Conservation (phyloP, 2,888 invertebrate species). For the Caenorhabditis sulstoni region DNA sequence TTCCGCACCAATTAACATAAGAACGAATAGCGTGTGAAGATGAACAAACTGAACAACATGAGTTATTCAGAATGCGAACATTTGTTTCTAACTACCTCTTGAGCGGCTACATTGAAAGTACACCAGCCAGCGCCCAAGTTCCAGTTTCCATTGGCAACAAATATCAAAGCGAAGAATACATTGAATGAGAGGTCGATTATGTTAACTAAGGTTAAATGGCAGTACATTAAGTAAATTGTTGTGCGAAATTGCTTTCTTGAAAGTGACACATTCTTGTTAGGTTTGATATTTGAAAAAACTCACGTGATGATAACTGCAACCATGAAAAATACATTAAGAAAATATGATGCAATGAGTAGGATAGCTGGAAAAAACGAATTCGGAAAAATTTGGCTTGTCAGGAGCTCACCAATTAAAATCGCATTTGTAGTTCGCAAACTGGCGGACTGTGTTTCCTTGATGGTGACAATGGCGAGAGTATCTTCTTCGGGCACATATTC, state of each 20-base stretch:
- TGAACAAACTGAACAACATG: conserved; percentile 75
- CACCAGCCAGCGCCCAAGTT: conserved; percentile 71
- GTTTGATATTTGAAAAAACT: conserved; percentile 24
- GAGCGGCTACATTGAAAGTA: conserved; percentile 74
- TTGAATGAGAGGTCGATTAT: conserved; percentile 65
- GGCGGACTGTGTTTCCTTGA: conserved; percentile 69
- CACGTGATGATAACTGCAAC: conserved; percentile 73
- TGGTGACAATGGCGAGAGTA: conserved; percentile 72
- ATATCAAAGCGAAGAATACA: conserved; percentile 72
- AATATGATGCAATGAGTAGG: conserved; percentile 69
- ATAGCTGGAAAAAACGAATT: conserved; percentile 65
- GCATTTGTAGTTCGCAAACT: conserved; percentile 68
- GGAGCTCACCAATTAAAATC: conserved; percentile 58
- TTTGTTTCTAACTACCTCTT: too few relatives aligned
- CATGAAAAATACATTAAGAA: conserved; percentile 71
- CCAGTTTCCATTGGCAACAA: conserved; percentile 75
- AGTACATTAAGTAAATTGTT: conserved; percentile 59
- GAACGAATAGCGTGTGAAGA: conserved; percentile 71
- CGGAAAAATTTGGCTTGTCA: too few relatives aligned
- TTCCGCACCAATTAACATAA: conserved; percentile 76
- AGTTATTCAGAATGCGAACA: too few relatives aligned
- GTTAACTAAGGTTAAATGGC: conserved; percentile 61
- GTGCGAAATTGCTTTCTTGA: conserved; percentile 52
- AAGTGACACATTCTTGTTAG: too few relatives aligned
- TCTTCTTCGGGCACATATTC: conserved; percentile 74